phyloP scores from a whole-genome alignment of 2,888 invertebrate species.

The Drosophila borborema region DNA sequence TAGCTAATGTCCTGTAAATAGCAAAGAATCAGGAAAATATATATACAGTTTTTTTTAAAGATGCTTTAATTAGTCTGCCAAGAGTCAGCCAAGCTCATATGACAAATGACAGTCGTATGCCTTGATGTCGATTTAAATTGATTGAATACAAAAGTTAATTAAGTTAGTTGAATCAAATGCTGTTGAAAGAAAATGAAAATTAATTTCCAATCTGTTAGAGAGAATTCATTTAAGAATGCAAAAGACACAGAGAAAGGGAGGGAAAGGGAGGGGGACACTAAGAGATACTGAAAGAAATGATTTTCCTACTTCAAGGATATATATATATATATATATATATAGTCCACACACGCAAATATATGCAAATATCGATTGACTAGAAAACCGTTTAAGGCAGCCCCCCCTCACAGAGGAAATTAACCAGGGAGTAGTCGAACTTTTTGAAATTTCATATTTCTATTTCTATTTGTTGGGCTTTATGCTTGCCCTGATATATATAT shows the following conservation, averaged over 20 bases:
- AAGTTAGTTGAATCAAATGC: background rate
- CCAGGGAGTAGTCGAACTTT: background rate
- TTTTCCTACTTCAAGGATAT: too few species aligned
- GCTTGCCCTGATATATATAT: conserved; percentile 3
- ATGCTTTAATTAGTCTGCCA: too few species aligned
- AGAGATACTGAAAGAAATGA: background rate
- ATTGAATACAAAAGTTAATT: conserved; percentile 1
- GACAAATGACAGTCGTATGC: background rate
- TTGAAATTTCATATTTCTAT: background rate
- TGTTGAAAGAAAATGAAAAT: background rate
- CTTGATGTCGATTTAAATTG: background rate
- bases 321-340: too few species aligned
- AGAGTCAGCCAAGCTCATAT: background rate
- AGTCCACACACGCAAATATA: background rate
- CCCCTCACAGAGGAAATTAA: background rate
- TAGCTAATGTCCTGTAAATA: background rate
- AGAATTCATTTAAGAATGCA: background rate
- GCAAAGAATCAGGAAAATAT: background rate
- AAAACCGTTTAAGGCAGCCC: conserved; percentile 1
- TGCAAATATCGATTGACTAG: background rate
- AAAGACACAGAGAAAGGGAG: background rate
- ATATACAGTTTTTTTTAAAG: too few species aligned
- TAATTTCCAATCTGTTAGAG: background rate
- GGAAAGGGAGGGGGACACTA: background rate
- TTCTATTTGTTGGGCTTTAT: background rate